These are phyloP conservation scores for Axis porcinus DNA, from an alignment of 2,113 vertebrate genomes.

Conservation along the genomic window DNA sequence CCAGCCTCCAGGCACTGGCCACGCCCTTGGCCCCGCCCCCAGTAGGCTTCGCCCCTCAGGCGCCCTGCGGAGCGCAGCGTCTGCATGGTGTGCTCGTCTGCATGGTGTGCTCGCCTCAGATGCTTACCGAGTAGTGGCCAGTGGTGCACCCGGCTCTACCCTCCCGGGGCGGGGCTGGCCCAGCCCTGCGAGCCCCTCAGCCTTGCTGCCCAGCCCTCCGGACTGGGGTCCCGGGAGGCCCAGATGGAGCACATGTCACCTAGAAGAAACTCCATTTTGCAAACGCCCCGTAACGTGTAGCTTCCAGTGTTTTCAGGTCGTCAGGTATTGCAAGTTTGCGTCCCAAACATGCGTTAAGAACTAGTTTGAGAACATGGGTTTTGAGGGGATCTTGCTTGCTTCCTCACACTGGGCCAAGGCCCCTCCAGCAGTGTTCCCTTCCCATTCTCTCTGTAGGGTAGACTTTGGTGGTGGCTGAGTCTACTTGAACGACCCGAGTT, in stretches of 20 bases:
- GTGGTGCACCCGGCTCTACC: background rate
- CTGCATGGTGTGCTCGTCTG: background rate
- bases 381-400: background rate
- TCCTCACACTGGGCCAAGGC: background rate
- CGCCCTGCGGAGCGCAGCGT: accelerated
- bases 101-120: background rate
- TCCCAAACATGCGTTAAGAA: background rate
- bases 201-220: too few species aligned
- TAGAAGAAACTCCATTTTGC: background rate
- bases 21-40: background rate
- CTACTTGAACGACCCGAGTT: accelerated
- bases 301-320: accelerated
- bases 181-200: too few species aligned
- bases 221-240: background rate
- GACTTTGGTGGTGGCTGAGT: accelerated
- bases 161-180: accelerated
- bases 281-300: accelerated
- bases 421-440: background rate
- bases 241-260: too few species aligned
- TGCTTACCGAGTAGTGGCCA: background rate
- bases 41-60: accelerated
- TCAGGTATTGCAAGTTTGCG: accelerated
- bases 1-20: background rate
- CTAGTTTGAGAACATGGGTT: accelerated
- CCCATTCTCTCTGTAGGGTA: accelerated